phyloP scores from a whole-genome alignment of 2,888 invertebrate genomes.

The Habrosyne pyritoides region DNA sequence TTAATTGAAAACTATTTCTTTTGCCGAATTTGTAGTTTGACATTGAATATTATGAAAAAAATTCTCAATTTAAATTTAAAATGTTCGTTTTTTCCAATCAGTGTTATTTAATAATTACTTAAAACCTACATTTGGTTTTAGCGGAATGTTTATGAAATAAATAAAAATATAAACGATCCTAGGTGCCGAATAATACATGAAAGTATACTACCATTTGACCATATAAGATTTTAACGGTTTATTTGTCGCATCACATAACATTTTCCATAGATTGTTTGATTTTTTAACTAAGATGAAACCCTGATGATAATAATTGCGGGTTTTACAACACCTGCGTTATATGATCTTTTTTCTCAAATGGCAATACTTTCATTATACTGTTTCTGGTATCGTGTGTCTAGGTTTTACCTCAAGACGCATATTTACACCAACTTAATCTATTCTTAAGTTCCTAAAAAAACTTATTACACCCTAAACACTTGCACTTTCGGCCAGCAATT shows the following conservation, averaged over 20 bases:
- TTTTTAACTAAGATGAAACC: too few species aligned
- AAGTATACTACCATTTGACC: neutral
- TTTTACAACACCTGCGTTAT: too few species aligned
- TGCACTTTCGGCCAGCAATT: constrained; percentile 46
- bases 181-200: constrained; percentile 9
- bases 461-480: constrained; percentile 17
- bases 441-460: neutral
- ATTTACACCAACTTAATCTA: neutral
- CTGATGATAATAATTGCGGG: too few species aligned
- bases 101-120: constrained; percentile 12
- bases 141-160: constrained; percentile 62
- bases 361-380: neutral
- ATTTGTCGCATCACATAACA: neutral
- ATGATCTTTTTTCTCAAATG: too few species aligned
- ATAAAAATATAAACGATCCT: constrained; percentile 18
- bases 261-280: too few species aligned
- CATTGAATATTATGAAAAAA: constrained; percentile 4
- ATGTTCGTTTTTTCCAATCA: neutral
- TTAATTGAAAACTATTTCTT: too few species aligned
- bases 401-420: neutral
- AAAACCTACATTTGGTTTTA: constrained; percentile 38
- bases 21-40: too few species aligned
- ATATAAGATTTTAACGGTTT: neutral
- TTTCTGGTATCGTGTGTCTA: neutral
- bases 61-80: constrained; percentile 9